These are phyloP conservation scores for Brachypterus glaber DNA, from an alignment of 2,888 invertebrate species.

Conservation along the genomic window DNA sequence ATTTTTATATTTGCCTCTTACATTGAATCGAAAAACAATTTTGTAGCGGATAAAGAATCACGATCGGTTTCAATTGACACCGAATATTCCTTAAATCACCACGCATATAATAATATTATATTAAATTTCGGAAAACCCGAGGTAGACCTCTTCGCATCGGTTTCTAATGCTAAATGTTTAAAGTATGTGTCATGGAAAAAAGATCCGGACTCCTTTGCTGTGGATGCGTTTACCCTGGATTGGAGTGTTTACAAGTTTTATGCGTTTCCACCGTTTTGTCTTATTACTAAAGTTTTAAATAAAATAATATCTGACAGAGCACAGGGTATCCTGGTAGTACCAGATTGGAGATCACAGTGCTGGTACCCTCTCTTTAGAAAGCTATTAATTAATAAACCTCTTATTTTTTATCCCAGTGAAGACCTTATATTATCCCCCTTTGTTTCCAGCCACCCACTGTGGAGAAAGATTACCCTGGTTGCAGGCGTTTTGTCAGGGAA, in stretches of 20 bases:
- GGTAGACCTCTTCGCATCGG: conserved; percentile 6
- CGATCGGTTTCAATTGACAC: conserved; percentile 2
- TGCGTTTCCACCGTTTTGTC: conserved; percentile 4
- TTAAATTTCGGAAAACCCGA: background rate
- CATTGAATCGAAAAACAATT: conserved; percentile 9
- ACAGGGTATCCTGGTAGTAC: background rate
- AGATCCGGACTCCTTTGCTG: conserved; percentile 5
- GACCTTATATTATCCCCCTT: conserved; percentile 6
- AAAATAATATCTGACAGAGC: conserved; percentile 1
- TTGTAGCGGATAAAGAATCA: conserved; percentile 7
- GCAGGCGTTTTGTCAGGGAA: conserved; percentile 8
- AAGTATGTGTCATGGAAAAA: conserved; percentile 2
- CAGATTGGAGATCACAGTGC: conserved; percentile 1
- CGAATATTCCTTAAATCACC: conserved; percentile 5
- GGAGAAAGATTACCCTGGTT: conserved; percentile 8
- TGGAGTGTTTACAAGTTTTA: conserved; percentile 6
- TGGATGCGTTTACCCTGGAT: conserved; percentile 2
- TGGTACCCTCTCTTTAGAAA: conserved; percentile 10
- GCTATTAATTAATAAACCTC: conserved; percentile 3
- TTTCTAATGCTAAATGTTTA: conserved; percentile 2
- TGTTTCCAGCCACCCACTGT: conserved; percentile 5
- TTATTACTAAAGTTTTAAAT: background rate
- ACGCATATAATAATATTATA: conserved; percentile 1
- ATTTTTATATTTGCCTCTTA: conserved; percentile 14
- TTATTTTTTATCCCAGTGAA: conserved; percentile 3